A percentile compares a stretch with the other conserved stretches of the same genome.
Evolutionary conservation across 2,888 invertebrate genomes (phyloP).

Genomic region (Choristoneura rosaceana): DNA sequence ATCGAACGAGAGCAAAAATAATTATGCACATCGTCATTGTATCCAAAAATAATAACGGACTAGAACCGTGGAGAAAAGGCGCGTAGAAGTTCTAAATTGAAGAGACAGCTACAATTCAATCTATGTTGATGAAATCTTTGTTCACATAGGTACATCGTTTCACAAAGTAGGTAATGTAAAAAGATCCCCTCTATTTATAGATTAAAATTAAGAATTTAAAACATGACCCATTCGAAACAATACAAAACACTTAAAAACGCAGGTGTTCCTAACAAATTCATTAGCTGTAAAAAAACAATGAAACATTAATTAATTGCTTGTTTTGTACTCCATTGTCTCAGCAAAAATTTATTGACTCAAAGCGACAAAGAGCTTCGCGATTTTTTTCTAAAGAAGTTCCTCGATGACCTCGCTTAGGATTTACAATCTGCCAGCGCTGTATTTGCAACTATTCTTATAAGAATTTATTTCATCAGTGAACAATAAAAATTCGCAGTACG

Average conservation of each 20-base stretch:
- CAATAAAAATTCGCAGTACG: conserved; percentile 65
- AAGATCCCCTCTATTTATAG: conserved; percentile 3
- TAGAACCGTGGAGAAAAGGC: too few relatives aligned
- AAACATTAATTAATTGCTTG: conserved; percentile 74
- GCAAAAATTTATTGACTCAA: conserved; percentile 63
- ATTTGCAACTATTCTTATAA: conserved; percentile 62
- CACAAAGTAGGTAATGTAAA: background rate
- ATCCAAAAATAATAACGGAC: too few relatives aligned
- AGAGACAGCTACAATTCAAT: too few relatives aligned
- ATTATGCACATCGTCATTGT: too few relatives aligned
- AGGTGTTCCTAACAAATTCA: conserved; percentile 45
- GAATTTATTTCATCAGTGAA: conserved; percentile 67
- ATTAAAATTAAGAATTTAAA: conserved; percentile 30
- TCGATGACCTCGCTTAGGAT: conserved; percentile 62
- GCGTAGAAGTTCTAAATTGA: too few relatives aligned
- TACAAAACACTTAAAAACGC: conserved; percentile 55
- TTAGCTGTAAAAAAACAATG: conserved; percentile 61
- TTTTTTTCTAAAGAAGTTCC: conserved; percentile 51
- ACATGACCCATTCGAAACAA: conserved; percentile 44
- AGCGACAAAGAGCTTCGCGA: conserved; percentile 53
- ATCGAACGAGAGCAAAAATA: too few relatives aligned
- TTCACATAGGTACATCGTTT: too few relatives aligned
- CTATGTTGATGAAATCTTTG: too few relatives aligned
- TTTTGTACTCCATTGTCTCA: conserved; percentile 66
- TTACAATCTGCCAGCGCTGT: conserved; percentile 61